Percentiles rank a stretch among this genome's conserved stretches.
Evolutionary conservation across 2,113 vertebrate genomes (phyloP).

Genomic region (Entomyzon cyanotis): DNA sequence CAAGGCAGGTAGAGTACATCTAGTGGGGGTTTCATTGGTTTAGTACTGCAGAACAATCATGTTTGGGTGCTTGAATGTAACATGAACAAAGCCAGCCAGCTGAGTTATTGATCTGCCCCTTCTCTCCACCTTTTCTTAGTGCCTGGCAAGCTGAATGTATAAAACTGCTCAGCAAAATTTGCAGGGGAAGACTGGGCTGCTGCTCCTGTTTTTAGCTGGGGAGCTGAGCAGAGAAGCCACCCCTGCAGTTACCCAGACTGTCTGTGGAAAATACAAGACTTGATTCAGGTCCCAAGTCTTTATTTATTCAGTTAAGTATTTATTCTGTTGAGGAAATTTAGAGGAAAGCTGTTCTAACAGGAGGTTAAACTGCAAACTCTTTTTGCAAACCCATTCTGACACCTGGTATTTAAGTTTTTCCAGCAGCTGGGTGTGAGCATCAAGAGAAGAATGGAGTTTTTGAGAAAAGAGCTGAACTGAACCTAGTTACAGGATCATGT

Average conservation of each 20-base stretch:
- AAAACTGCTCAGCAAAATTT: neutral
- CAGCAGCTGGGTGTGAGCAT: neutral
- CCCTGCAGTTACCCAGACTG: neutral
- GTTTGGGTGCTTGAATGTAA: constrained; percentile 20
- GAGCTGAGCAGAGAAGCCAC: neutral
- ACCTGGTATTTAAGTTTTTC: constrained; percentile 19
- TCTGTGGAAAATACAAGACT: neutral
- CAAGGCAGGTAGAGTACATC: neutral
- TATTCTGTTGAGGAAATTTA: neutral
- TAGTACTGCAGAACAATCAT: neutral
- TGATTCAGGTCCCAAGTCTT: neutral
- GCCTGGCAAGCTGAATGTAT: neutral
- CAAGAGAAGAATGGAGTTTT: neutral
- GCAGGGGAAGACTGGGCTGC: neutral
- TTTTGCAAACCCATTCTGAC: neutral
- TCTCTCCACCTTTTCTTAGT: neutral
- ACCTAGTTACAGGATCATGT: neutral
- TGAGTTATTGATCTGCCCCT: neutral
- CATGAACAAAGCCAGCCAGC: neutral
- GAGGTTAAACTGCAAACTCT: constrained; percentile 15
- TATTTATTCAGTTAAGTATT: constrained; percentile 34
- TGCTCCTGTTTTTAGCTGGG: neutral
- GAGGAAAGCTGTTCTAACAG: constrained; percentile 9
- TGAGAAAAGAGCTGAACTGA: neutral
- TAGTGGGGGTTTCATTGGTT: neutral